Base-by-base conservation (phyloP, 2,797 vertebrate genomes). In the Fratercula arctica region DNA sequence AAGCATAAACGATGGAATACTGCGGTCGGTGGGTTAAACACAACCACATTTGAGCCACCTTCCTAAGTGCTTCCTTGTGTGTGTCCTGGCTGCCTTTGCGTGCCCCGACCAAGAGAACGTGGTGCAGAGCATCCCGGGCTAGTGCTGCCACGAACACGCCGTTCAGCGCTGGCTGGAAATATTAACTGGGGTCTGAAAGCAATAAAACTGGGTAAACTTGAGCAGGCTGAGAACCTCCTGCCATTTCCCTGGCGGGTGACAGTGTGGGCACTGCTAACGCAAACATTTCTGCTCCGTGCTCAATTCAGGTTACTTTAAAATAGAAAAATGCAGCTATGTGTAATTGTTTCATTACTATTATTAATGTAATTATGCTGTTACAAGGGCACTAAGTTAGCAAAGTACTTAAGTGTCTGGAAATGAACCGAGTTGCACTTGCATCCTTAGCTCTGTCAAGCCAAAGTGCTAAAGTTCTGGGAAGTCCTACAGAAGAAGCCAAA, bases 1-100 rank as follows among this genome's bases (percentile, higher is more conserved):
- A 51, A 72, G 59, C 83, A 84, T 87, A 51, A 96, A 94, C 72
- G 59, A 76, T 75, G 92, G 78, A 93, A n/a, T 6, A 10, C 67
- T 56, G 1, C 59, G 35, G 68, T 35, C 4, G 10, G 41, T 29
- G 83, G 48, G 64, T 91, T 82, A 76, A 76, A 76, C 63, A 25
- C 54, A 41, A 16, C 37, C 77, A 23, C 11, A 6, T 28, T 23
- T 13, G n/a, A 82, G 75, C 18, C 0, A 0, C 61, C 31, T 77
- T 1, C 2, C 67, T 59, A 23, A 86, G 70, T 53, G 76, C 51
- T 51, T 93, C 64, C 48, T 9, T 28, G 20, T 57, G 53, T 28
- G 56, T n/a, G 7, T 81, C 33, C 91, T 85, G 80, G 43, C 56
- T 64, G 28, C 70, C 10, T 43, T 10, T 25, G 57, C 8, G 45